Evolutionary conservation across 2,888 invertebrate genomes (phyloP), one percentile per base, ranked within the genome.

Genomic region (Andrena hattorfiana): DNA sequence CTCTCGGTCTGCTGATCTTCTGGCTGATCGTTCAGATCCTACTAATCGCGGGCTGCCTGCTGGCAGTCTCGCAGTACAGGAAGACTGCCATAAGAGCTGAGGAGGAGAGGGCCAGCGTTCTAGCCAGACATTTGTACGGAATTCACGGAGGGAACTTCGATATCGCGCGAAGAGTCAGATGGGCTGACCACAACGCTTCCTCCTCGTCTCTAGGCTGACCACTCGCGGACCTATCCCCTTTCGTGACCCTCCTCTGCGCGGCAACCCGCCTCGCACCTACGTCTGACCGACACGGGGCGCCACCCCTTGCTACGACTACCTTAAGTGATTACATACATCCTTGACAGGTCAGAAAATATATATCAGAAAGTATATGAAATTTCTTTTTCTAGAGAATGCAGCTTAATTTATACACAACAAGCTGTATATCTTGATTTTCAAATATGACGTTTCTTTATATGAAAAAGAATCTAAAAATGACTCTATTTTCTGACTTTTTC

Each of bases 1-100:
- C 97, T 35, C 95, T 97, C 81, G 96, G 96, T 28, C 93, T 96
- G 4, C 94, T 96, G 56, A 95, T 96, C 69, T 95, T 96, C 73
- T 96, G 96, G 96, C 94, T 96, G 51, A 94, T 96, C 67, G 94
- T 96, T 23, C 96, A 96, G 94, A 94, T 96, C 67, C 94, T 95
- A 6, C 91, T 96, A 42, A 94, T 95, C 42, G 94, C 95, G 16
- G 95, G 95, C 66, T 95, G 95, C 77, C 93, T 95, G 78, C 92
- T 95, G 86, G 92, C 95, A 56, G 94, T 96, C 49, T 94, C 95
- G 83, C 94, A 95, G 42, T 96, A 96, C 70, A 87, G 91, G 63
- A 86, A 87, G 13, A 80, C 91, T 42, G 93, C 93, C 5, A 87
- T 89, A 23, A 87, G 88, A 48, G 93, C 93, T 0, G 93, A 93